Evolutionary conservation across 2,888 invertebrate species (phyloP), one percentile per base, ranked within the genome.

Genomic region (Protodeltote pygarga): DNA sequence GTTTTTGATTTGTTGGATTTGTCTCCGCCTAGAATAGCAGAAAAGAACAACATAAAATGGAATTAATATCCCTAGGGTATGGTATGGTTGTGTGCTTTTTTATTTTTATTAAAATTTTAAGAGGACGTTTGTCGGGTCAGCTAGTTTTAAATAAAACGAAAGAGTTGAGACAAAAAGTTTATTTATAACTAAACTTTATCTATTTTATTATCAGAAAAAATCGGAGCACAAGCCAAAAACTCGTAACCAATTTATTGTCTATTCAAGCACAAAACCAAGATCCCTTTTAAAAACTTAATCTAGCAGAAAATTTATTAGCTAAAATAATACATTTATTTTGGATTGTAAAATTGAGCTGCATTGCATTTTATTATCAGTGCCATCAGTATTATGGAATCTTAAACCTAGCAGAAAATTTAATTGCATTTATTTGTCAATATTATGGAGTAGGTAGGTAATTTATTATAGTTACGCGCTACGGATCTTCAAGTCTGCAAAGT

Each of bases 131-230:
- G 11, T 2, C 5, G 5, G 5, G 2, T 3, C 15, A 16, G 5
- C n/a, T 15, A 24, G n/a, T n/a, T n/a, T n/a, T 4, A 35, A 55
- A 54, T 59, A 39, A 54, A 53, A 64, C 40, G 3, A 33, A 35
- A 20, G 8, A 35, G 33, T 40, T 31, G 67, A 65, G 67, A 65
- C 59, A 59, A 57, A 53, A 52, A 23, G 49, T 69, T 69, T 70
- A 66, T 54, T 69, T 52, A 57, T 34, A 58, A 64, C 52, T 55
- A 67, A 59, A 44, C 41, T 49, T 38, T 37, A 42, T 45, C 51
- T 19, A 45, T 67, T 59, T 34, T 45, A 41, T 45, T 34, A 34
- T 25, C 33, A 23, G 38, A 60, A 59, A 53, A 49, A 47, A 33
- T 31, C 19, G 33, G 24, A 35, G 41, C 51, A 62, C 37, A 66